Base-by-base conservation (phyloP, 1,140 invertebrate species). In the Danaus plexippus region DNA sequence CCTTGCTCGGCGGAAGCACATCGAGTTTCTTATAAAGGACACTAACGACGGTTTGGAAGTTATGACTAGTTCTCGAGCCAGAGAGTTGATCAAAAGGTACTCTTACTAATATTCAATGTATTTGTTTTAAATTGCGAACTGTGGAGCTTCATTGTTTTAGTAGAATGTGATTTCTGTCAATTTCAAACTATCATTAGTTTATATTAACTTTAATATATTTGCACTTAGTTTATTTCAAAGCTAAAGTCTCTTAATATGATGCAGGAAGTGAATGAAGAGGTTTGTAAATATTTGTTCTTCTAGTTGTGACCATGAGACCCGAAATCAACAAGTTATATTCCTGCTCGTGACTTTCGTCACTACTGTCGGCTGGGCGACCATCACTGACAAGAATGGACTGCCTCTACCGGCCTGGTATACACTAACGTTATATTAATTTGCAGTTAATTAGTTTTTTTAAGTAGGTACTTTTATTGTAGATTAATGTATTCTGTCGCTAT, bases 1-100 rank as follows among this genome's bases (percentile, higher is more conserved):
- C 1, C 43, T 78, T 22, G n/a, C 56, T 2, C 66, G 72, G 40
- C 63, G 62, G 22, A 7, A 57, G 0, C 51, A 13, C 13, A 77
- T 88, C 7, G 57, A 64, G 32, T 8, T 8, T 3, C 73, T 87
- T 11, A 72, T 85, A 6, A 45, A 57, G 10, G 69, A 75, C 1
- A 56, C 69, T 18, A 56, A 81, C 52, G 44, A 48, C 0, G 63
- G 79, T 7, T 52, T 83, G 8, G 56, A 22, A 10, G 51, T n/a
- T 10, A 71, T 71, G 22, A 48, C 50, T 0, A 69, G 64, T 44
- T 52, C 56, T 13, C 67, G 73, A 48, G 80, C 67, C 0, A 70
- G 47, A 32, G 48, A 67, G 9, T 76, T 86, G 59, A 63, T 86
- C 7, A 60, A 66, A 18, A 73, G 71, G 83, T 87, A 55, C 13